These are phyloP conservation scores for Tokudaia muenninki DNA, from an alignment of 2,797 vertebrate genomes.

Conservation along the genomic window DNA sequence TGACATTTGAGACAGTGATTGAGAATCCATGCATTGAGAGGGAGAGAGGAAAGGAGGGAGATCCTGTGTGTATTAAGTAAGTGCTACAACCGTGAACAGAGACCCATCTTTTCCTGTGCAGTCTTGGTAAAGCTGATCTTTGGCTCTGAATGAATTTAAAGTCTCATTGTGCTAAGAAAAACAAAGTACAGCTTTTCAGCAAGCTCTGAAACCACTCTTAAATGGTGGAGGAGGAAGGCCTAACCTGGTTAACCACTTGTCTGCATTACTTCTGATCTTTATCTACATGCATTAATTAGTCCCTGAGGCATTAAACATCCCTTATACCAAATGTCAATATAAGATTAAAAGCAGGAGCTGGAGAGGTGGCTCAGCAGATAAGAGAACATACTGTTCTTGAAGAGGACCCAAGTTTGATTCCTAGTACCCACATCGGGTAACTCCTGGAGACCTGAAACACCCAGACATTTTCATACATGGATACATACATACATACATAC, in stretches of 20 bases:
- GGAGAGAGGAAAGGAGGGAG: neutral
- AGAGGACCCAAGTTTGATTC: neutral
- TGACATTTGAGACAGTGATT: neutral
- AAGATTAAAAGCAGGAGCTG: neutral
- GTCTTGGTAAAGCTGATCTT: neutral
- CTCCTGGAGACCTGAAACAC: neutral
- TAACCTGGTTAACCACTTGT: neutral
- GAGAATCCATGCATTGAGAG: neutral
- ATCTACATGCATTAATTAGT: slow-evolving; percentile 30
- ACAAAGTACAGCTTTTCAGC: neutral
- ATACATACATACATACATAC: neutral
- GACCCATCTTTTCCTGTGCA: neutral
- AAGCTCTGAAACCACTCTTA: neutral
- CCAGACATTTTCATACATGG: neutral
- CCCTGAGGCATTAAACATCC: neutral
- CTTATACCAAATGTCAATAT: neutral
- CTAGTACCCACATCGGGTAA: neutral
- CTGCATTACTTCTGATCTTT: neutral
- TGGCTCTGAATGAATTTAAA: slow-evolving; percentile 14
- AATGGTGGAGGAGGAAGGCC: neutral
- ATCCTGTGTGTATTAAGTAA: neutral
- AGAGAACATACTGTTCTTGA: neutral
- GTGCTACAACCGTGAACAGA: neutral
- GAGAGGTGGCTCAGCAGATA: neutral
- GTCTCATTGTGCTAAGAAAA: neutral